Base-by-base conservation (phyloP, 1,140 invertebrate genomes). In the Bilobella aurantiaca region DNA sequence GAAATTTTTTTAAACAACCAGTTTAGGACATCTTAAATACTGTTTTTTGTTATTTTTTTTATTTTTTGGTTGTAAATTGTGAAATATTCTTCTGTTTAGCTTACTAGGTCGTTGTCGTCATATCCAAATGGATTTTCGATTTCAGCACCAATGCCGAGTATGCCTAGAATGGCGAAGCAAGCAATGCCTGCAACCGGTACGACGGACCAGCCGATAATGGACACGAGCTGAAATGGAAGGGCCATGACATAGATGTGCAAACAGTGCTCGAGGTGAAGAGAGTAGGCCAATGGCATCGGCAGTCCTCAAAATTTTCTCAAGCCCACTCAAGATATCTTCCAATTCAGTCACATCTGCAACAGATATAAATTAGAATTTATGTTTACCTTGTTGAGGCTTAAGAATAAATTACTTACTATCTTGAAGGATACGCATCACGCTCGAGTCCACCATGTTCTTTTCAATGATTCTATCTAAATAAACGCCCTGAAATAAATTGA, bases 61-160 rank as follows among this genome's bases (percentile, higher is more conserved):
- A n/a, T n/a, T n/a, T n/a, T n/a, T 42, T n/a, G 8, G 37, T 12
- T n/a, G 37, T 42, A n/a, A n/a, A 42, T 42, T 42, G 37, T 8
- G 37, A 12, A n/a, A 42, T 42, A 42, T 42, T 42, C 8, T 42
- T 42, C n/a, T 29, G 31, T 31, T 62, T 32, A 32, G 58, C 60
- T 57, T 42, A 67, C 65, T 47, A 67, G 58, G 31, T 67, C 65
- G 49, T 67, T 67, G 60, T 62, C 59, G 27, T 67, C 65, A 27
- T 57, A 63, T 12, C 65, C 65, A 63, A 67, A 67, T 25, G 65
- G 65, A 25, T 67, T 67, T 67, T 67, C 65, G 29, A 67, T 67
- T 63, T 67, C 65, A 47, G 56, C 64, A 2, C 65, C 65, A 32
- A 67, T 67, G 1, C 46, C 65, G 1, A 66, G 28, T 23, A 67